A percentile compares a stretch with the other conserved stretches of the same genome.
These are phyloP conservation scores for Palythoa grandiflora DNA, from an alignment of 92 coral and sea anemone species.

Conservation along the genomic window DNA sequence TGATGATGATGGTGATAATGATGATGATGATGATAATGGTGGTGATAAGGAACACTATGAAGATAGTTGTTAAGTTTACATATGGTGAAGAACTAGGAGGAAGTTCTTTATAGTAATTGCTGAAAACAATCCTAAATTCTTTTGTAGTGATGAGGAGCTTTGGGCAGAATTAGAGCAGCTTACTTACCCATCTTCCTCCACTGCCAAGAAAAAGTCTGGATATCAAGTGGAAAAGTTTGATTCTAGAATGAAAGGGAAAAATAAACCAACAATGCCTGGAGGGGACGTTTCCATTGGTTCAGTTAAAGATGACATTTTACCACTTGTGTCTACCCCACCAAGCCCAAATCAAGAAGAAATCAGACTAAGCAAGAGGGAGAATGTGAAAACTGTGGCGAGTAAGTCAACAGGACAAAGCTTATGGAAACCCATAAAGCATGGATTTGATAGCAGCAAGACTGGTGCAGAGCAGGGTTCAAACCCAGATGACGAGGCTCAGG, in stretches of 20 bases:
- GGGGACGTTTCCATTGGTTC: background rate
- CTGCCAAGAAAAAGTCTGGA: background rate
- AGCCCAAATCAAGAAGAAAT: constrained; percentile 7
- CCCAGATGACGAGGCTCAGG: background rate
- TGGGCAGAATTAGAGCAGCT: constrained; percentile 49
- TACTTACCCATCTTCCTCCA: constrained; percentile 6
- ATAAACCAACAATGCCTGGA: background rate
- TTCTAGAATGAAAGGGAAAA: background rate
- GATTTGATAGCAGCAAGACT: background rate
- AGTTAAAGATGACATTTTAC: background rate
- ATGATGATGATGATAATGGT: background rate
- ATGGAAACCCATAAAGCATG: constrained; percentile 23
- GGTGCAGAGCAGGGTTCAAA: background rate
- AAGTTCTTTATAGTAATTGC: background rate
- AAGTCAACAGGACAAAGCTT: background rate
- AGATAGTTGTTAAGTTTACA: no score
- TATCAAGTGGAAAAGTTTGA: background rate
- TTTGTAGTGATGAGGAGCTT: constrained; percentile 38
- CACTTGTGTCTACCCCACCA: background rate
- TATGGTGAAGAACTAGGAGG: background rate
- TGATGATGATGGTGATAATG: background rate
- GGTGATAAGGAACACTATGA: background rate
- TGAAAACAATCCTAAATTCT: background rate
- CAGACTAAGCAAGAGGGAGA: background rate
- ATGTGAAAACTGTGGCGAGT: background rate